Conservation (phyloP, 2,888 invertebrate species). For the Agrypnus murinus region DNA sequence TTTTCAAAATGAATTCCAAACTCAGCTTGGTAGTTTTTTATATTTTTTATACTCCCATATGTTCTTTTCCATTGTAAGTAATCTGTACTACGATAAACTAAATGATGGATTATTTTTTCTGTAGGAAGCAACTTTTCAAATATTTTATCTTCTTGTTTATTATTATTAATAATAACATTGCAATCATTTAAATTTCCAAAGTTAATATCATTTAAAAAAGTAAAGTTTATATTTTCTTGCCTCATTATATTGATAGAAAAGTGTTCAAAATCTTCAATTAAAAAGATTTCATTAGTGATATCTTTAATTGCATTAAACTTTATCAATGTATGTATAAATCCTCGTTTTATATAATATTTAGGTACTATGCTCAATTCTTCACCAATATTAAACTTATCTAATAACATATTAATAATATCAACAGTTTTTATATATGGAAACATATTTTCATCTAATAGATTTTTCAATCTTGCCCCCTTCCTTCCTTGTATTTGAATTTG, state of each 20-base stretch:
- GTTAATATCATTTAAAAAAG: no score
- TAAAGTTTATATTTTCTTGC: not conserved
- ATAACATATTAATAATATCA: conserved; percentile 21
- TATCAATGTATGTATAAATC: not conserved
- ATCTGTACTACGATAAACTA: not conserved
- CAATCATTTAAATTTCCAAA: no score
- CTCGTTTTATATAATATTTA: conserved; percentile 1
- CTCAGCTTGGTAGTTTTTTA: not conserved
- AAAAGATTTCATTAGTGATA: conserved; percentile 8
- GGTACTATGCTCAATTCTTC: not conserved
- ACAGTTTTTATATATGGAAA: not conserved
- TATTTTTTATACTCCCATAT: conserved; percentile 1
- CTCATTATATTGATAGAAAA: not conserved
- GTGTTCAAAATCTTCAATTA: not conserved
- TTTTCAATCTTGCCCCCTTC: not conserved
- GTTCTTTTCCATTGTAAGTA: conserved; percentile 23
- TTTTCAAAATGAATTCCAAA: not conserved
- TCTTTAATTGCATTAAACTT: not conserved
- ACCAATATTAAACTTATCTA: conserved; percentile 10
- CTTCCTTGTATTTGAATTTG: conserved; percentile 15
- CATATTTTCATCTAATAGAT: conserved; percentile 1
- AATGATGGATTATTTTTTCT: conserved; percentile 1
- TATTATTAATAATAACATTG: no score
- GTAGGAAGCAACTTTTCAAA: not conserved
- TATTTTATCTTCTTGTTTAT: no score